These are phyloP conservation scores for Lichenostomus cassidix DNA, from an alignment of 2,113 vertebrate genomes.

Conservation along the genomic window DNA sequence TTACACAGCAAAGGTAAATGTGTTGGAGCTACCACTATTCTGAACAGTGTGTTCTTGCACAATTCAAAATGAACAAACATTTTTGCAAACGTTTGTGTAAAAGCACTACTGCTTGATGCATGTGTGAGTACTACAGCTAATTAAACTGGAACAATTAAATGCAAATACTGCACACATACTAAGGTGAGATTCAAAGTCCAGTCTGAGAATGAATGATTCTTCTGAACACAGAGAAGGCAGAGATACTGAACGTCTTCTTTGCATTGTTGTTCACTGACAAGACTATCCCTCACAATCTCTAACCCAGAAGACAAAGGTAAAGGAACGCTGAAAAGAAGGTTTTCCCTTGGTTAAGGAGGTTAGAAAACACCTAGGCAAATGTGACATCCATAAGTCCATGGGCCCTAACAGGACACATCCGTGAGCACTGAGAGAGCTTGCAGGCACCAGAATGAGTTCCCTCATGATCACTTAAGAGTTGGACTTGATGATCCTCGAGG, in stretches of 20 bases:
- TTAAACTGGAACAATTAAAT: neutral
- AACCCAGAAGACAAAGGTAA: neutral
- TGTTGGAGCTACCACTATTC: neutral
- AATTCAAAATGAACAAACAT: neutral
- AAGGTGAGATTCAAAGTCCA: neutral
- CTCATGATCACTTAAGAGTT: neutral
- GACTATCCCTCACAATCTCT: neutral
- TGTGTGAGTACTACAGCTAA: neutral
- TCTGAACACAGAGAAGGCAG: neutral
- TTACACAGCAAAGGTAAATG: neutral
- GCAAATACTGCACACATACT: neutral
- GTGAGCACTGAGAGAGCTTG: neutral
- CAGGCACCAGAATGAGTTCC: neutral
- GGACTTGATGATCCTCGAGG: neutral
- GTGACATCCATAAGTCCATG: rapidly evolving
- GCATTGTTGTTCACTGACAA: neutral
- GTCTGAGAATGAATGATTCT: neutral
- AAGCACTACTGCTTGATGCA: neutral
- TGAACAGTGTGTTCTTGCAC: neutral
- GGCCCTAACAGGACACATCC: rapidly evolving
- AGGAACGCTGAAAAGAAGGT: neutral
- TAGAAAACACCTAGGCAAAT: neutral
- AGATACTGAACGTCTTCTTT: neutral
- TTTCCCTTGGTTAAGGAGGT: neutral
- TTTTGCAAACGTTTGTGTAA: neutral